A percentile compares a stretch with the other conserved stretches of the same genome.
Evolutionary conservation across 37 sponge, comb jelly and placozoan genomes (phyloP).

Genomic region (Petrosia ficiformis): DNA sequence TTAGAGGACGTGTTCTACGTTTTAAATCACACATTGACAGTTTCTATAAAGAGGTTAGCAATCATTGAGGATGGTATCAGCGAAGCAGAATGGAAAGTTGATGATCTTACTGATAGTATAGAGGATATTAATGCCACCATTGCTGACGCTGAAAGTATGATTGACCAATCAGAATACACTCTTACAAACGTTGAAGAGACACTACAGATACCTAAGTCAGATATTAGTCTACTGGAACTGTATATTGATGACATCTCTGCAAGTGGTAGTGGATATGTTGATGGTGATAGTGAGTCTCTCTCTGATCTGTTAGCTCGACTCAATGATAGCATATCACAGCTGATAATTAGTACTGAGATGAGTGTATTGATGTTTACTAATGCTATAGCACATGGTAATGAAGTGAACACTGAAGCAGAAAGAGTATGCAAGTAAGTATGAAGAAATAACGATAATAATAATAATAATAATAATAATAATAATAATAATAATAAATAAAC

Average conservation of each 20-base stretch:
- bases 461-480: too few relatives aligned
- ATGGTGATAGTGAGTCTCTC: too few relatives aligned
- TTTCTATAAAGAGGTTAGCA: too few relatives aligned
- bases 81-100: background rate
- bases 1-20: too few relatives aligned
- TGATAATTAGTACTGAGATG: background rate
- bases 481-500: too few relatives aligned
- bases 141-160: background rate
- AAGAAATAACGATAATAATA: too few relatives aligned
- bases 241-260: background rate
- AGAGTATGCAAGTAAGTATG: background rate
- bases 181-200: background rate
- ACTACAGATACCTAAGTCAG: background rate
- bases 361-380: background rate
- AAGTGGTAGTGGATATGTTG: background rate
- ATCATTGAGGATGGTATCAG: too few relatives aligned
- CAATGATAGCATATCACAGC: too few relatives aligned
- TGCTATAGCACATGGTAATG: background rate
- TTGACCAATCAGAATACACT: background rate
- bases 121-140: background rate
- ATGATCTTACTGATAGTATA: background rate
- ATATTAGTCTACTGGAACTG: background rate
- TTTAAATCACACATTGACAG: too few relatives aligned
- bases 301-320: too few relatives aligned
- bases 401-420: background rate